A percentile compares a stretch with the other conserved stretches of the same genome.
Evolutionary conservation across 2,888 invertebrate species (phyloP).

Genomic region (Apamea anceps): DNA sequence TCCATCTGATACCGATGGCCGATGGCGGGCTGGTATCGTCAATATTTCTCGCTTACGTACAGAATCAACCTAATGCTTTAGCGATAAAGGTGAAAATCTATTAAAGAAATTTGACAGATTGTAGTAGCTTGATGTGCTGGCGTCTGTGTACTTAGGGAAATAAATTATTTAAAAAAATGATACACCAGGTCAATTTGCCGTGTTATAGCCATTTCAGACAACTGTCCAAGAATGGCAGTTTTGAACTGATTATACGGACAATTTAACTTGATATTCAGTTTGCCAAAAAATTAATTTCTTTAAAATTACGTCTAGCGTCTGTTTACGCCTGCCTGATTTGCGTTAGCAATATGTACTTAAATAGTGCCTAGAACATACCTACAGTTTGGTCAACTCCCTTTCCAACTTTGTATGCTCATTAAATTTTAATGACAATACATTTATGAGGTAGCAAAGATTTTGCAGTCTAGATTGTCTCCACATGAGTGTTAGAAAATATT

Average conservation of each 20-base stretch:
- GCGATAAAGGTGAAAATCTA: too few relatives aligned
- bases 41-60: neutral
- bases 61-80: too few relatives aligned
- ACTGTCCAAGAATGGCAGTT: neutral
- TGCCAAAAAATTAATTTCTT: neutral
- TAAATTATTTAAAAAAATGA: too few relatives aligned
- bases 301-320: neutral
- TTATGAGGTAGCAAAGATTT: neutral
- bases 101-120: too few relatives aligned
- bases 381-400: too few relatives aligned
- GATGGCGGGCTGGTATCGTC: neutral
- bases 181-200: neutral
- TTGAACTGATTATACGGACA: too few relatives aligned
- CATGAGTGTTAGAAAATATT: neutral
- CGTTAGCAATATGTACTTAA: neutral
- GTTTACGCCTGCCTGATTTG: neutral
- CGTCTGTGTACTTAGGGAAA: too few relatives aligned
- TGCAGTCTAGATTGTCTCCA: neutral
- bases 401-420: neutral
- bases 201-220: neutral
- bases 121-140: too few relatives aligned
- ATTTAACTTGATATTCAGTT: neutral
- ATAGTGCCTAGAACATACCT: too few relatives aligned
- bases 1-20: too few relatives aligned
- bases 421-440: neutral